Base-by-base conservation (phyloP, 2,888 invertebrate genomes). In the Drosophila meridionalis region DNA sequence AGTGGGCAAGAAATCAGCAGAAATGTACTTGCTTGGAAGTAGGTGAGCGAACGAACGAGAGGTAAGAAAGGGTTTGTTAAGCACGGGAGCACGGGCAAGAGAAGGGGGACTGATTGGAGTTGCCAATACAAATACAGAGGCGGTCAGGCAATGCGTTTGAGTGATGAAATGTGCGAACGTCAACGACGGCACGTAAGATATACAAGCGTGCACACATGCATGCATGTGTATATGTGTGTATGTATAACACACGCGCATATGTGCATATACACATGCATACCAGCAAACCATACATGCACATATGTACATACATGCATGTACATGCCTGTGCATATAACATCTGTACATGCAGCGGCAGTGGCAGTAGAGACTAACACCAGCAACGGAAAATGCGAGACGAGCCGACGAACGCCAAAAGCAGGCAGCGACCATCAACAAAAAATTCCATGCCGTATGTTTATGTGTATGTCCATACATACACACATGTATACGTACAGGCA, bases 321-420 rank as follows among this genome's bases (percentile, higher is more conserved):
- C 14, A 56, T 59, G 40, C 56, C 30, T 14, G n/a, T 32, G 30
- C 47, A 59, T 47, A 38, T 11, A 26, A 26, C 40, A 48, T 40
- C 30, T 36, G 7, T 50, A 62, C 38, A 26, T 61, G 50, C 47
- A 63, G 42, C 28, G 50, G 43, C 32, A 63, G 42, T 32, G 50
- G 43, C 32, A 20, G 28, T 50, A 40, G 56, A 59, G 73, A 40
- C 60, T 42, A 73, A 65, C 58, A 68, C 40, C 42, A 50, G 26
- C 45, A 72, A 40, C 34, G 40, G 9, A 70, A 66, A 67, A 56
- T 68, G 72, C 65, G 66, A 75, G 84, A 82, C 89, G 89, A 87
- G 89, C 84, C 84, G 85, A 82, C 74, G 75, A 74, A 81, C 78
- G 48, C 61, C 57, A 57, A 60, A 64, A 62, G 36, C 48, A 57